These are phyloP conservation scores for Poecilia picta DNA, from an alignment of 2,797 vertebrate genomes.

Conservation along the genomic window DNA sequence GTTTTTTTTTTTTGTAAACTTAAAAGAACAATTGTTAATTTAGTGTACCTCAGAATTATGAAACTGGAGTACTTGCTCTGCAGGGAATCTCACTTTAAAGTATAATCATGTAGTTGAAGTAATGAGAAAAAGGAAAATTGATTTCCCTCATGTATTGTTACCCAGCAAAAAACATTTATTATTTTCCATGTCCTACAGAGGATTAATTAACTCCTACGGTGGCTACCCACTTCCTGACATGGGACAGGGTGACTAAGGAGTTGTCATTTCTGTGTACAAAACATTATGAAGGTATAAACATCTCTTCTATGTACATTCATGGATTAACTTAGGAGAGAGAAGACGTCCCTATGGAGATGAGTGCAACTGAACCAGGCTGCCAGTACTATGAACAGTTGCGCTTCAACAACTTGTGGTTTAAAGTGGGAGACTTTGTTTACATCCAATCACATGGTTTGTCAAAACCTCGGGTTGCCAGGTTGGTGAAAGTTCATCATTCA, in stretches of 20 bases:
- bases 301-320: slow-evolving; percentile 11
- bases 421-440: slow-evolving; percentile 95
- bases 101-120: background rate
- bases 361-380: slow-evolving; percentile 89
- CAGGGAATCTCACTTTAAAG: slow-evolving; percentile 6
- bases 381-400: slow-evolving; percentile 93
- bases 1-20: background rate
- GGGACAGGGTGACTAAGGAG: background rate
- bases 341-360: slow-evolving; percentile 92
- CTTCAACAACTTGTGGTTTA: slow-evolving; percentile 93
- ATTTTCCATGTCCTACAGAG: slow-evolving; percentile 14
- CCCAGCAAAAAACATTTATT: background rate
- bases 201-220: slow-evolving; percentile 27
- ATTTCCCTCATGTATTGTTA: slow-evolving; percentile 7
- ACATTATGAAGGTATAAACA: slow-evolving; percentile 30
- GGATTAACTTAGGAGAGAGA: slow-evolving; percentile 87
- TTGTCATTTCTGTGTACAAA: slow-evolving; percentile 2
- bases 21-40: background rate
- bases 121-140: slow-evolving; percentile 6
- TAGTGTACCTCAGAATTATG: background rate
- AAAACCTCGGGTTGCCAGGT: slow-evolving; percentile 93
- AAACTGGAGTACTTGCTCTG: background rate
- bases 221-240: slow-evolving; percentile 21
- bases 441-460: slow-evolving; percentile 94
- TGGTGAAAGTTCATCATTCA: slow-evolving; percentile 30